phyloP scores from a whole-genome alignment of 2,797 vertebrate species.

The Brachyalestes nurse region DNA sequence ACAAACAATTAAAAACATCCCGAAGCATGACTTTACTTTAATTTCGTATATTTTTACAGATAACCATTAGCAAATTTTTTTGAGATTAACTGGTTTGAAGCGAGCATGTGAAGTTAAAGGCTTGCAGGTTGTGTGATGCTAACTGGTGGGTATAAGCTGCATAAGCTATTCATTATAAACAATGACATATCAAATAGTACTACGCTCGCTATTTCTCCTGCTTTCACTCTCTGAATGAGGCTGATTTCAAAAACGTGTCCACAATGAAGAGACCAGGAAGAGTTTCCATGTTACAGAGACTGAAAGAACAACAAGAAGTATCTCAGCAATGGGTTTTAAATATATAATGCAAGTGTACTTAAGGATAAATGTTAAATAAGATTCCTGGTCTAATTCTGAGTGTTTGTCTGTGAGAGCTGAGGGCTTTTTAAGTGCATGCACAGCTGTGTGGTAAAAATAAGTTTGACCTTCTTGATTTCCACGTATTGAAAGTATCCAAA shows the following conservation, averaged over 20 bases:
- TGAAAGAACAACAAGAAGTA: neutral
- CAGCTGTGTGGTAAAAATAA: neutral
- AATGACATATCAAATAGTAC: neutral
- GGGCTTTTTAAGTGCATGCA: neutral
- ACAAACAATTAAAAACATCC: no score
- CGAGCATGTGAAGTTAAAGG: no score
- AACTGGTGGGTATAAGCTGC: no score
- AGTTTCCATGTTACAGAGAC: neutral
- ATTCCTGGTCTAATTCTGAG: neutral
- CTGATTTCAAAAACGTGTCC: neutral
- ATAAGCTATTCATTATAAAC: no score
- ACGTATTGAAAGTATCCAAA: neutral
- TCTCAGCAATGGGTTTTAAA: neutral
- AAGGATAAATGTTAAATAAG: neutral
- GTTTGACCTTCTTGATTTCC: slow-evolving; percentile 27
- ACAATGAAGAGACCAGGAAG: no score
- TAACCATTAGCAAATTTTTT: neutral
- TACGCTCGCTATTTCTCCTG: neutral
- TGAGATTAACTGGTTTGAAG: no score
- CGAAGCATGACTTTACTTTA: no score
- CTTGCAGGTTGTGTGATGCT: no score
- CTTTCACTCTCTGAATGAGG: neutral
- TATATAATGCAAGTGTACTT: neutral
- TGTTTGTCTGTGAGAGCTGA: neutral
- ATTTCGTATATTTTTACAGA: no score